phyloP scores from a whole-genome alignment of 2,797 vertebrate species.

The Bradypodion ventrale region DNA sequence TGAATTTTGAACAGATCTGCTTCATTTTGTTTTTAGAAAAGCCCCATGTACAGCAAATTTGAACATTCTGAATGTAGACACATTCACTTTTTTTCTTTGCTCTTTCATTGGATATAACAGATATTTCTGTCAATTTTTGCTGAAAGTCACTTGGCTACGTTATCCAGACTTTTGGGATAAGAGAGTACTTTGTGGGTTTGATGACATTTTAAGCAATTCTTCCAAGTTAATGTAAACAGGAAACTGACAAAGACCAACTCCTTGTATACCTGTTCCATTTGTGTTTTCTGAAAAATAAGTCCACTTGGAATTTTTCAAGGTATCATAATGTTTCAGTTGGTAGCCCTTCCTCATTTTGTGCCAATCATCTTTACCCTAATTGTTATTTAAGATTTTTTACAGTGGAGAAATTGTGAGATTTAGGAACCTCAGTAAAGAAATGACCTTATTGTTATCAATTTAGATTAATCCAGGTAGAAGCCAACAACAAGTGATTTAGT shows the following conservation, averaged over 20 bases:
- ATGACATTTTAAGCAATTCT: neutral
- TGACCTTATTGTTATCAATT: neutral
- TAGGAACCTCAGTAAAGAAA: neutral
- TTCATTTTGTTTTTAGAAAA: neutral
- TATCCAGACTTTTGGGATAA: neutral
- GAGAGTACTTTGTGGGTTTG: neutral
- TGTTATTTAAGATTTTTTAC: neutral
- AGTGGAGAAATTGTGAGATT: neutral
- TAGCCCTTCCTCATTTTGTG: no score
- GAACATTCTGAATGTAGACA: neutral
- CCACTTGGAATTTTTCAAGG: neutral
- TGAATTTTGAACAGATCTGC: neutral
- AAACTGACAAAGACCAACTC: neutral
- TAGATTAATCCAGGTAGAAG: neutral
- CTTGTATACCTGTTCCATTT: neutral
- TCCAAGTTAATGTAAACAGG: neutral
- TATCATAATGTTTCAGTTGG: no score
- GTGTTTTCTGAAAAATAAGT: no score
- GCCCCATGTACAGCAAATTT: neutral
- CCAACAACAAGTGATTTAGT: neutral
- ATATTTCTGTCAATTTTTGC: neutral
- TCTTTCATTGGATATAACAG: neutral
- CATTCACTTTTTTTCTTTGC: neutral
- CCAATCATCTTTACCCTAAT: neutral
- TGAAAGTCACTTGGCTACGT: neutral